A percentile compares a stretch with the other conserved stretches of the same genome.
These are phyloP conservation scores for Tiliqua scincoides DNA, from an alignment of 2,113 vertebrate genomes.

Conservation along the genomic window DNA sequence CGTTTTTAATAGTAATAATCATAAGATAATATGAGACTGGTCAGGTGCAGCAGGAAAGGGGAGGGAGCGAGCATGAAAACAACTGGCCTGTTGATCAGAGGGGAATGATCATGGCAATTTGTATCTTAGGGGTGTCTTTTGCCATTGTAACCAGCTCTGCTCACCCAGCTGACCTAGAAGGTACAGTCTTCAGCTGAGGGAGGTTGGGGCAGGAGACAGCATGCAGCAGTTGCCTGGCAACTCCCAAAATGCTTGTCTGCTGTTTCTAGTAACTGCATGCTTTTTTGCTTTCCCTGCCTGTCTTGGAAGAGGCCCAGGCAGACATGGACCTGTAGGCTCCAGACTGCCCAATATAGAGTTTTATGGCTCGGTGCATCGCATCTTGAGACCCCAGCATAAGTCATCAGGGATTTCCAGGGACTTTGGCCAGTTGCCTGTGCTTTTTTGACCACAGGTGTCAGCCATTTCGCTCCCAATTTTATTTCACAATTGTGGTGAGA, in stretches of 20 bases:
- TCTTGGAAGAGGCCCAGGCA: constrained; percentile 22
- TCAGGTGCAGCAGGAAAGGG: background rate
- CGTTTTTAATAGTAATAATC: too few species aligned
- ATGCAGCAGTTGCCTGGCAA: constrained; percentile 18
- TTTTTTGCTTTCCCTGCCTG: constrained; percentile 10
- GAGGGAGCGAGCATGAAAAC: background rate
- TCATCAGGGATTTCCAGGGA: constrained; percentile 12
- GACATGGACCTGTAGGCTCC: constrained; percentile 7
- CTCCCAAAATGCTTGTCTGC: constrained; percentile 15
- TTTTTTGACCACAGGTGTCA: background rate
- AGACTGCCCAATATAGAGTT: constrained; percentile 4
- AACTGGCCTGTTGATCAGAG: background rate
- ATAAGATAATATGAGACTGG: background rate
- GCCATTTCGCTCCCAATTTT: background rate
- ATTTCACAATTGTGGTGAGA: background rate
- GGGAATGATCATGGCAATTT: background rate
- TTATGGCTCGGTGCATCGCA: background rate
- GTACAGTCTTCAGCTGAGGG: background rate
- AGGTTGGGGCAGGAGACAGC: background rate
- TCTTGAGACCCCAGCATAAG: background rate
- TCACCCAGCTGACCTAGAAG: background rate
- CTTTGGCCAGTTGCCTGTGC: background rate
- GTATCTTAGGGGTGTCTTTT: background rate
- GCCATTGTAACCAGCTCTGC: background rate
- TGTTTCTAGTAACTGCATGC: constrained; percentile 22